Evolutionary conservation across 2,888 invertebrate species (phyloP), one percentile per base, ranked within the genome.

Genomic region (Clistopyga incitator): DNA sequence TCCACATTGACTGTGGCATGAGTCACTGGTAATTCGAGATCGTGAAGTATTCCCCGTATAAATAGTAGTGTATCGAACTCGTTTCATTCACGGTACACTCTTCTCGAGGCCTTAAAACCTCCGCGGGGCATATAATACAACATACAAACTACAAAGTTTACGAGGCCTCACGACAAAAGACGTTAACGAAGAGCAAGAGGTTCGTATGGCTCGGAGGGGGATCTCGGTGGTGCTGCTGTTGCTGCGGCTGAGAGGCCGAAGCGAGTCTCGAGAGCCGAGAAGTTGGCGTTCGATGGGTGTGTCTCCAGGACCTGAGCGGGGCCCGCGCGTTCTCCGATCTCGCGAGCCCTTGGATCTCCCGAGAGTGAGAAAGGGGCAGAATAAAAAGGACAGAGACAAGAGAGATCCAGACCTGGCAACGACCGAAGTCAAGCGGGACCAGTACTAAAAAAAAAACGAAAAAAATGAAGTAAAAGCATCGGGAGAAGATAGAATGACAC

Each of bases 211-310:
- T 82, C 78, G 64, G 52, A 47, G 29, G 65, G 68, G 74, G 42
- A 65, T 78, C 74, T 70, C 64, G 52, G 61, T 78, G 54, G 50
- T 64, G 74, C 56, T 56, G 64, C 38, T 10, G 38, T 10, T 38
- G 38, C 10, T 38, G 38, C 38, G 23, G 38, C 59, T 61, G 47
- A 50, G 64, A 54, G 65, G 54, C 59, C 47, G 72, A 74, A 65
- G 61, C 78, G 61, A 84, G 83, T 59, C 75, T 78, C 65, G 45
- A 52, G 61, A 59, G 56, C 64, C 70, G 29, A 29, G 29, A 78
- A 84, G 81, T 78, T 84, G 84, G 84, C 76, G 86, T 87, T 85
- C 84, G 79, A 86, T 86, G 85, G 85, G 86, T 85, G 86, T 87
- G 85, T 87, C 86, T 71, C 71, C 77, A 82, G 72, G 78, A 81